These are phyloP conservation scores for Brachypalpus laphriformis DNA, from an alignment of 2,888 invertebrate species.

Conservation along the genomic window DNA sequence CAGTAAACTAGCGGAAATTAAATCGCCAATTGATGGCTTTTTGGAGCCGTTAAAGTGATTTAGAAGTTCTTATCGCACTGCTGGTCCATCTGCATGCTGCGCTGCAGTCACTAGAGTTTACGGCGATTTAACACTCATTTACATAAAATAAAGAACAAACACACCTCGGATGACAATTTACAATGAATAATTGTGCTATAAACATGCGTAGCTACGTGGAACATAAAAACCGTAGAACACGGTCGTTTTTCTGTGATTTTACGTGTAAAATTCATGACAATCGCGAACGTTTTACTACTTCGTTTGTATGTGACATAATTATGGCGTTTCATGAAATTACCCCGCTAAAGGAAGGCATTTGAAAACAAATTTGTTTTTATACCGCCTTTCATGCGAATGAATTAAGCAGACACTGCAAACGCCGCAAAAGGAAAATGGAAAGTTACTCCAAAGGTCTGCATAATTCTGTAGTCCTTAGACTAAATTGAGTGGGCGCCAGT, in stretches of 20 bases:
- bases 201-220: conserved; percentile 58
- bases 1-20: background rate
- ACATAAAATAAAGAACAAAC: conserved; percentile 18
- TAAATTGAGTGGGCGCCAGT: no score
- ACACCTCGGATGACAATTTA: conserved; percentile 45
- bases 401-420: background rate
- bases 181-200: conserved; percentile 58
- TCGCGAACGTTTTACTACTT: conserved; percentile 35
- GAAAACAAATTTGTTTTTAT: conserved; percentile 10
- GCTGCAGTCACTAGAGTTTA: background rate
- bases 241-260: conserved; percentile 30
- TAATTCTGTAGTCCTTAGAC: no score
- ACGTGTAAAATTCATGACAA: conserved; percentile 51
- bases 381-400: background rate
- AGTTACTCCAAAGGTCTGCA: no score
- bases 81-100: background rate
- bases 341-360: conserved; percentile 7
- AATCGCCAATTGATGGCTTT: conserved; percentile 7
- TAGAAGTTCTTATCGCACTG: background rate
- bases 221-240: conserved; percentile 38
- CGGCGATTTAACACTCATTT: conserved; percentile 48
- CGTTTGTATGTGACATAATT: conserved; percentile 62
- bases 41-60: background rate
- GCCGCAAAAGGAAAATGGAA: background rate
- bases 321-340: conserved; percentile 42